Conservation (phyloP, 2,113 vertebrate species). For the Damaliscus lunatus region DNA sequence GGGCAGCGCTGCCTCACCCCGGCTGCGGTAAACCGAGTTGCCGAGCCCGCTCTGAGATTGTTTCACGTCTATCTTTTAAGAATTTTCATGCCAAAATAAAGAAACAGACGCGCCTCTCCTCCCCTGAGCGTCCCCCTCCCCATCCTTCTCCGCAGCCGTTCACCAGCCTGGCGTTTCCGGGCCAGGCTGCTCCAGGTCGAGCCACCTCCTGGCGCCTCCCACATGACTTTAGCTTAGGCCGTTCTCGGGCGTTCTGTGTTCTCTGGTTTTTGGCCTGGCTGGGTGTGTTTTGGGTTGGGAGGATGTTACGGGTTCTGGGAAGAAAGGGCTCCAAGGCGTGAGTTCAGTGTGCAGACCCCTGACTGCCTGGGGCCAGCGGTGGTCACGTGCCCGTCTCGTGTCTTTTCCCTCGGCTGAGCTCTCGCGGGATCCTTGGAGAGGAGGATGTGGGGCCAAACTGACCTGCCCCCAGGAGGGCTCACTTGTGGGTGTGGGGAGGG, state of each 20-base stretch:
- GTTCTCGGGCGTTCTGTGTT: accelerated
- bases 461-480: background rate
- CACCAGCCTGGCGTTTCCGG: accelerated
- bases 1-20: background rate
- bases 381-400: accelerated
- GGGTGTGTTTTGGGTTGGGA: background rate
- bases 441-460: background rate
- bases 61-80: accelerated
- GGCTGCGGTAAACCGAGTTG: background rate
- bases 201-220: accelerated
- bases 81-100: background rate
- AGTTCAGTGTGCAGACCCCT: background rate
- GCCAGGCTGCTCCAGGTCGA: background rate
- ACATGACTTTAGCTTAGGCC: accelerated
- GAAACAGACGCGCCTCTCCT: accelerated
- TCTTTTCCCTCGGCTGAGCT: too few species aligned
- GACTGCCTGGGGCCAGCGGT: too few species aligned
- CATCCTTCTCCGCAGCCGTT: background rate
- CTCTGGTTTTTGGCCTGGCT: background rate
- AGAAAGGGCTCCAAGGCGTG: accelerated
- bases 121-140: too few species aligned
- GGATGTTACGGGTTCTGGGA: background rate
- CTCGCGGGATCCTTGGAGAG: background rate
- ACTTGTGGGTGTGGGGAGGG: background rate
- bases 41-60: accelerated